phyloP scores from a whole-genome alignment of 2,113 vertebrate species.

The Irena cyanogastra region DNA sequence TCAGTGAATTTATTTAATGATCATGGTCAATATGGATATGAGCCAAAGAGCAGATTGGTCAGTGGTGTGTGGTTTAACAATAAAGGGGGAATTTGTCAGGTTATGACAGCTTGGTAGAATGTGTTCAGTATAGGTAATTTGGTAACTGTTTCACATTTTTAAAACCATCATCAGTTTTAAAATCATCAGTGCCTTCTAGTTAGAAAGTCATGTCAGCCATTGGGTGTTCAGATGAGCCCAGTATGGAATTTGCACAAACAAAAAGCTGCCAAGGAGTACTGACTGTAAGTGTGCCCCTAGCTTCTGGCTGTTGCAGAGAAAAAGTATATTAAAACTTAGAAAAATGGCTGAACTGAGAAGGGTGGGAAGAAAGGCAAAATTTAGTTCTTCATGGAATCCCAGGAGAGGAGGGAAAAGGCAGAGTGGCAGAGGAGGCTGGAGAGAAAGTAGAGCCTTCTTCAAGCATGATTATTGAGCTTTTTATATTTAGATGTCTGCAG shows the following conservation, averaged over 20 bases:
- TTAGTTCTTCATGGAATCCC: not conserved
- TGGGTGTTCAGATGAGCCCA: not conserved
- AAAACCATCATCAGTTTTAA: not conserved
- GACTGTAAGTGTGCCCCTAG: not conserved
- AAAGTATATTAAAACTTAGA: not conserved
- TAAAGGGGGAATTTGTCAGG: fast-evolving
- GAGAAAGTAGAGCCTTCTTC: not conserved
- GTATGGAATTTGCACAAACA: not conserved
- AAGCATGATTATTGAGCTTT: not conserved
- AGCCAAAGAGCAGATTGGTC: not conserved
- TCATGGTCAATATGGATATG: not conserved
- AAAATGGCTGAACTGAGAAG: not conserved
- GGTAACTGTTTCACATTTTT: not conserved
- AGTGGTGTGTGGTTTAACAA: not conserved
- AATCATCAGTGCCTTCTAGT: not conserved
- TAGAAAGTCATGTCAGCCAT: not conserved
- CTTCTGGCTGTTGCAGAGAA: not conserved
- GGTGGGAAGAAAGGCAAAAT: not conserved
- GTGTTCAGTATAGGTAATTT: not conserved
- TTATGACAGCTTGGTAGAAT: not conserved
- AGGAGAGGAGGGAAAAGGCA: not conserved
- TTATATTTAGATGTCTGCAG: not conserved
- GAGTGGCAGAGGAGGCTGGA: not conserved
- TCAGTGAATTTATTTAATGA: not conserved
- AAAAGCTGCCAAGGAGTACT: not conserved